Evolutionary conservation across 1,140 invertebrate genomes (phyloP).

Genomic region (Calliphora vicina): DNA sequence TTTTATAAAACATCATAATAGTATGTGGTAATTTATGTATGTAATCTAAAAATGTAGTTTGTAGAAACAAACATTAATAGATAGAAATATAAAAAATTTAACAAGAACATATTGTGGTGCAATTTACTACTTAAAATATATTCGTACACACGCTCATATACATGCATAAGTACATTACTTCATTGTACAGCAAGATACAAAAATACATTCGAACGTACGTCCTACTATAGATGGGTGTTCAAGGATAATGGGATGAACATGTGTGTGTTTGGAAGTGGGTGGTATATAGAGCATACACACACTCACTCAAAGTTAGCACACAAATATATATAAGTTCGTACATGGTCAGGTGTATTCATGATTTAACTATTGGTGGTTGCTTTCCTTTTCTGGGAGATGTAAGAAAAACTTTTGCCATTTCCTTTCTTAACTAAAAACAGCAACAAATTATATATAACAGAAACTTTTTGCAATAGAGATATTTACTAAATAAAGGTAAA

Average conservation of each 20-base stretch:
- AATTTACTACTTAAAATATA: constrained; percentile 4
- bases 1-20: neutral
- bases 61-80: constrained; percentile 8
- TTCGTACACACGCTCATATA: neutral
- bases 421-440: constrained; percentile 16
- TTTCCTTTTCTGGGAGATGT: neutral
- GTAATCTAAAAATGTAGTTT: constrained; percentile 28
- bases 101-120: constrained; percentile 28
- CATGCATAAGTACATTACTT: neutral
- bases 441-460: neutral
- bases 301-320: neutral
- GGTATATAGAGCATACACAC: neutral
- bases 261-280: neutral
- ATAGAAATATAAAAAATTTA: constrained; percentile 18
- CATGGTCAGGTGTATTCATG: constrained; percentile 24
- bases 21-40: constrained; percentile 29
- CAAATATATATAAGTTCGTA: neutral
- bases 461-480: neutral
- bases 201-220: neutral
- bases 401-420: neutral
- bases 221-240: constrained; percentile 14
- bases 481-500: constrained; percentile 19
- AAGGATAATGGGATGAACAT: constrained; percentile 21
- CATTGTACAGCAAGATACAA: neutral
- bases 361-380: neutral